A percentile compares a stretch with the other conserved stretches of the same genome.
phyloP scores from a whole-genome alignment of 2,113 vertebrate species.

The Maccullochella peelii region DNA sequence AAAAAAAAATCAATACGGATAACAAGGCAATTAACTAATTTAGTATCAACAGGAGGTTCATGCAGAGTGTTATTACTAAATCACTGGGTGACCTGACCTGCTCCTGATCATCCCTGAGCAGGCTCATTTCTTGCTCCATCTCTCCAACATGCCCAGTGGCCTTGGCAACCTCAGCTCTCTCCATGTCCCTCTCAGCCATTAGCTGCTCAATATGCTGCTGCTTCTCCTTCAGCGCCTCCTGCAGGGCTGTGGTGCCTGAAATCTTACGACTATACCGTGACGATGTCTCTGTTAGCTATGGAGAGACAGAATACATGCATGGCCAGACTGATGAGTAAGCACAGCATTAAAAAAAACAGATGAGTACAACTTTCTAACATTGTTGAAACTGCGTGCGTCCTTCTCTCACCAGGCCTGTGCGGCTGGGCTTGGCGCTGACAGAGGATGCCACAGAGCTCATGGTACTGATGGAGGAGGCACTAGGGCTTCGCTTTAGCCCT shows the following conservation, averaged over 20 bases:
- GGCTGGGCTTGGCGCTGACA: slow-evolving; percentile 96
- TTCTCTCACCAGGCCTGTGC: slow-evolving; percentile 92
- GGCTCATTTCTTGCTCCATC: slow-evolving; percentile 91
- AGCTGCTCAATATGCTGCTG: slow-evolving; percentile 99
- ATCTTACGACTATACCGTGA: slow-evolving; percentile 97
- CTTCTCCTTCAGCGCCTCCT: slow-evolving; percentile 98
- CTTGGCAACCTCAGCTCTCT: slow-evolving; percentile 96
- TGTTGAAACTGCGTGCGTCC: not conserved
- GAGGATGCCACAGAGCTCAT: slow-evolving; percentile 97
- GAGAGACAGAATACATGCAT: not conserved
- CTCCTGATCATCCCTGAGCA: slow-evolving; percentile 94
- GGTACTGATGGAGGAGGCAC: slow-evolving; percentile 95
- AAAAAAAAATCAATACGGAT: not conserved
- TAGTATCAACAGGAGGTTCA: not conserved
- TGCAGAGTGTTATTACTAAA: not conserved
- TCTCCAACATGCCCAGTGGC: slow-evolving; percentile 96
- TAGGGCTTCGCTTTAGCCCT: slow-evolving; percentile 93
- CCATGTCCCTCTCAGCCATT: slow-evolving; percentile 95
- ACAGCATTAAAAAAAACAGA: not conserved
- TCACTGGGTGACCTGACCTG: slow-evolving; percentile 85
- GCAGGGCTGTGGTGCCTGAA: slow-evolving; percentile 96
- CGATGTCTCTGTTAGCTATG: slow-evolving; percentile 96
- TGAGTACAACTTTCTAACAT: not conserved
- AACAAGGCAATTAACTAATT: not conserved
- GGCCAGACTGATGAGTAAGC: not conserved